Base-by-base conservation (phyloP, 2,888 invertebrate genomes). In the Leucania comma region DNA sequence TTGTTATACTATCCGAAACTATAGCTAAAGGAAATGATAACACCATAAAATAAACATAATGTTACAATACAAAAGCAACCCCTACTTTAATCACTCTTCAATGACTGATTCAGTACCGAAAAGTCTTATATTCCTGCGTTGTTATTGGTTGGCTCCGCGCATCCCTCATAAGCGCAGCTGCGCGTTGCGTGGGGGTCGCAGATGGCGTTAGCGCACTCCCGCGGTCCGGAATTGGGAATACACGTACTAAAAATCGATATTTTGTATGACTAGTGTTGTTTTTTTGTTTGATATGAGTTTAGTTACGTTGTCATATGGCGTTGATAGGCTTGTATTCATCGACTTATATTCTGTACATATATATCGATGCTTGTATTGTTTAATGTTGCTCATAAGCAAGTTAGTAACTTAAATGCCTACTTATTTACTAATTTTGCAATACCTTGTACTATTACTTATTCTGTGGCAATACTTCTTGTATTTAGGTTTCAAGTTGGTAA, bases 101-200 rank as follows among this genome's bases (percentile, higher is more conserved):
- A 80, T 75, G 68, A 74, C 48, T 57, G 72, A 68, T 74, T 58
- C 59, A 66, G 56, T 69, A 57, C 61, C 60, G 64, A 75, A 84
- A 76, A 68, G 75, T 56, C 74, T 75, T 75, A 82, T 60, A 60
- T 78, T 57, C 62, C 57, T 62, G 83, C 78, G 75, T 77, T 84
- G 74, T 85, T 81, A 86, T 86, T 85, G 86, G 80, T 79, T 68
- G 64, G 80, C 72, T 72, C 59, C 70, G 86, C 86, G 87, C 90
- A 91, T 91, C 91, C 91, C 91, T 82, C 74, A 68, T 26, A 70
- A 50, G 83, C 87, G 94, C 95, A 95, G 95, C 95, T 95, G 95
- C 93, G 86, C 85, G 85, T 90, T 94, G 94, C 92, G 94, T 93
- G 95, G 94, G 95, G 94, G 93, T 91, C 91, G 95, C 95, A 95